Conservation (phyloP, 1,140 invertebrate genomes). For the Conus ventricosus region DNA sequence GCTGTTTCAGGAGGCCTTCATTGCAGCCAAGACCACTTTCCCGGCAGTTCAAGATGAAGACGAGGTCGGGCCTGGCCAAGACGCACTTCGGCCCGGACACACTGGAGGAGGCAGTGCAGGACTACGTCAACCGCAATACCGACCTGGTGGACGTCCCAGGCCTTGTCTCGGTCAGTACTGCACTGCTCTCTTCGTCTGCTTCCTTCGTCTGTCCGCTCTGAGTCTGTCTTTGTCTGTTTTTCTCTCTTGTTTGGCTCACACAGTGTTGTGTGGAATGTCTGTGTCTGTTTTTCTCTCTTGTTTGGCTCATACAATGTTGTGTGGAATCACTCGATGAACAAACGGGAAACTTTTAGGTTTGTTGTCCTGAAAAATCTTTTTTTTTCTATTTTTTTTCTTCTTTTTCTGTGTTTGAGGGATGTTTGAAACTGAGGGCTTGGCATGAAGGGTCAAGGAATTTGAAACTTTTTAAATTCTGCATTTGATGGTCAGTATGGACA, state of each 20-base stretch:
- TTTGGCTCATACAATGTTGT: background rate
- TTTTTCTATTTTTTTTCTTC: no score
- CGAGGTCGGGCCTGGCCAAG: conserved; percentile 69
- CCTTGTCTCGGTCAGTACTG: conserved; percentile 70
- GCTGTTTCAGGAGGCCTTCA: conserved; percentile 70
- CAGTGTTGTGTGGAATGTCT: no score
- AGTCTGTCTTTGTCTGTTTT: no score
- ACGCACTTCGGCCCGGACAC: conserved; percentile 73
- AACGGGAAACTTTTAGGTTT: no score
- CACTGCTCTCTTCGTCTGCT: background rate
- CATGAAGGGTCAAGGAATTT: no score
- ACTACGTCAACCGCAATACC: conserved; percentile 74
- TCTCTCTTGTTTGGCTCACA: no score
- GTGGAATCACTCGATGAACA: no score
- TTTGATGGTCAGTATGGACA: no score
- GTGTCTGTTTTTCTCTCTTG: background rate
- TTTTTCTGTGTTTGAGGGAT: no score
- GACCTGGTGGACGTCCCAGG: conserved; percentile 72
- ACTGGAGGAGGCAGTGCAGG: conserved; percentile 73
- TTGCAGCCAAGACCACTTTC: conserved; percentile 72
- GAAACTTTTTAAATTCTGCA: no score
- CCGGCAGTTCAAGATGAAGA: conserved; percentile 74
- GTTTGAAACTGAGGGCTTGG: no score
- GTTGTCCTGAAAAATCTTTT: no score
- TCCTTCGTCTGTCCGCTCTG: background rate